These are phyloP conservation scores for Poecilobothrus nobilitatus DNA, from an alignment of 2,888 invertebrate species.

Conservation along the genomic window DNA sequence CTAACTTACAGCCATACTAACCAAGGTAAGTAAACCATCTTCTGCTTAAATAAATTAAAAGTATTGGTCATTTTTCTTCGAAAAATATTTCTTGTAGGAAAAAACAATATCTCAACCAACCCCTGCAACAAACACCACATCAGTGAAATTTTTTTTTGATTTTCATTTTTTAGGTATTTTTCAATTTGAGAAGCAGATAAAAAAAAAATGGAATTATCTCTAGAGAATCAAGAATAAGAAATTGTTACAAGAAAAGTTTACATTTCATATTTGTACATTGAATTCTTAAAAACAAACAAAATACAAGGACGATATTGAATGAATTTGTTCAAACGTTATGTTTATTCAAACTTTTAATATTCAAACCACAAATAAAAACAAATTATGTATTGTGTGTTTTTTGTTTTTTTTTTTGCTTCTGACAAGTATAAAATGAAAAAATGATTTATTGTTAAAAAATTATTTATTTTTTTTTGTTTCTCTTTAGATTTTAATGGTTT, in stretches of 20 bases:
- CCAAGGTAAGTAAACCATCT: too few relatives aligned
- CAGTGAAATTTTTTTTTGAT: too few relatives aligned
- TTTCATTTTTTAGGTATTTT: too few relatives aligned
- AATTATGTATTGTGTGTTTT: too few relatives aligned
- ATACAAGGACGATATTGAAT: neutral
- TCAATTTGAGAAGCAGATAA: too few relatives aligned
- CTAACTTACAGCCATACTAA: neutral
- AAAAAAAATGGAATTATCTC: neutral
- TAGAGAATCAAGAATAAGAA: neutral
- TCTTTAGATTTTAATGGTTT: too few relatives aligned
- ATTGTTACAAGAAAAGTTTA: neutral
- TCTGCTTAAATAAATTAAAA: neutral
- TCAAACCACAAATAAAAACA: neutral
- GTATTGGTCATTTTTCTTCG: neutral
- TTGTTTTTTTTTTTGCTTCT: neutral
- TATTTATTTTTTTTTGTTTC: neutral
- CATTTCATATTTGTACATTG: constrained; percentile 3
- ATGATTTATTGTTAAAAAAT: constrained; percentile 3
- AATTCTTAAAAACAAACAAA: neutral
- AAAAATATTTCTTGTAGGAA: too few relatives aligned
- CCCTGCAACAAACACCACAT: too few relatives aligned
- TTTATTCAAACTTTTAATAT: neutral
- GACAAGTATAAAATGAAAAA: neutral
- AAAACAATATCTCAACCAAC: too few relatives aligned
- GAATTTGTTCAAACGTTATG: neutral